Percentiles rank a stretch among this genome's conserved stretches.
These are phyloP conservation scores for Glyptemys insculpta DNA, from an alignment of 2,797 vertebrate species.

Conservation along the genomic window DNA sequence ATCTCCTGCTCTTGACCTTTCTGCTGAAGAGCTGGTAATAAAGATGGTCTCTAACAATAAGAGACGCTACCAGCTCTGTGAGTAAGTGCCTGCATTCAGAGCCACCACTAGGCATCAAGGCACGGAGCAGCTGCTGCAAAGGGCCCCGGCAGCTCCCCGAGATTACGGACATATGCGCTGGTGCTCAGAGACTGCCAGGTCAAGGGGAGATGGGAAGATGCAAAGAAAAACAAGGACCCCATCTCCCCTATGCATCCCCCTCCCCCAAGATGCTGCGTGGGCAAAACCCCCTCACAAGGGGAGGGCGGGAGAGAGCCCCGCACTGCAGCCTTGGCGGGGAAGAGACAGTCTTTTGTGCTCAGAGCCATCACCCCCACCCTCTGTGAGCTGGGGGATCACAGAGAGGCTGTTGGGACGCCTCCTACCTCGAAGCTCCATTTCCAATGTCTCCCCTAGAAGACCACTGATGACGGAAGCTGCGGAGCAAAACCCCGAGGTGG, in stretches of 20 bases:
- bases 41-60: not conserved
- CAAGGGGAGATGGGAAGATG: not conserved
- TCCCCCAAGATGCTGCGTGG: accelerated
- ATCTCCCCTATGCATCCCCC: not conserved
- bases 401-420: not conserved
- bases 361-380: not conserved
- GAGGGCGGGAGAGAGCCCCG: not conserved
- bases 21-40: not conserved
- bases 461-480: not conserved
- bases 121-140: not conserved
- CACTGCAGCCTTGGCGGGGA: not conserved
- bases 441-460: not conserved
- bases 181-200: not conserved
- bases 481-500: not conserved
- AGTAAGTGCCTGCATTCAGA: not conserved
- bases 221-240: accelerated
- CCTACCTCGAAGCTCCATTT: not conserved
- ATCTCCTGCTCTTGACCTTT: not conserved
- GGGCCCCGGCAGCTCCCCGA: not conserved
- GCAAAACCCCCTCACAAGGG: not conserved
- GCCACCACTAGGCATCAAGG: not conserved
- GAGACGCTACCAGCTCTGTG: not conserved
- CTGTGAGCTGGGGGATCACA: not conserved
- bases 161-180: not conserved
- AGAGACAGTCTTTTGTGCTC: not conserved